Base-by-base conservation (phyloP, 1,140 invertebrate genomes). In the Atta colombica region DNA sequence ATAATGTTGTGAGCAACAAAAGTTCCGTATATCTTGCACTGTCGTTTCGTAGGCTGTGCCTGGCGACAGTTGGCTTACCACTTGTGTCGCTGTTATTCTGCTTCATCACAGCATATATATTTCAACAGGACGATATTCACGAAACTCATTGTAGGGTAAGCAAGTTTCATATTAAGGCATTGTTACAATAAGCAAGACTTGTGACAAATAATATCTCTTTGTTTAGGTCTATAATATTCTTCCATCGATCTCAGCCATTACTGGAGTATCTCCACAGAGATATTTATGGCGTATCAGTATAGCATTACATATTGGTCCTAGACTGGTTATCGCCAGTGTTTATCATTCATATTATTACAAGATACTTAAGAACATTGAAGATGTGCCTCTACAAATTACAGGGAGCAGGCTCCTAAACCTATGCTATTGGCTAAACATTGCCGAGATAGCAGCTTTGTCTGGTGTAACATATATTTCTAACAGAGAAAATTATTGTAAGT, bases 391-490 rank as follows among this genome's bases (percentile, higher is more conserved):
- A 51, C 95, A 93, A 90, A 92, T 95, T 60, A 90, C 93, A 80
- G 95, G 95, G 68, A 94, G 89, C 85, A 96, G 96, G 90, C 95
- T 98, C 92, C 96, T 98, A 53, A 96, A 96, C 87, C 94, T 97
- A 31, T 98, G 98, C 90, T 98, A 98, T 93, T 98, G 97, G 97
- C 96, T 97, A 84, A 98, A 98, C 95, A 96, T 98, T 86, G 96
- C 98, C 91, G 98, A 99, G 96, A 96, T 99, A 86, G 96, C 97
- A 72, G 96, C 98, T 58, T 96, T 99, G 14, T 97, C 97, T 90
- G 98, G 98, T 66, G 98, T 99, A 18, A 98, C 98, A 18, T 99
- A 98, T 94, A 98, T 99, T 93, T 98, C 98, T 51, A 99, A 99
- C 95, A 97, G 97, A 93, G 98, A 99, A 96, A 99, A 99, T 95